These are phyloP conservation scores for Myripristis murdjan DNA, from an alignment of 2,797 vertebrate genomes.

Conservation along the genomic window DNA sequence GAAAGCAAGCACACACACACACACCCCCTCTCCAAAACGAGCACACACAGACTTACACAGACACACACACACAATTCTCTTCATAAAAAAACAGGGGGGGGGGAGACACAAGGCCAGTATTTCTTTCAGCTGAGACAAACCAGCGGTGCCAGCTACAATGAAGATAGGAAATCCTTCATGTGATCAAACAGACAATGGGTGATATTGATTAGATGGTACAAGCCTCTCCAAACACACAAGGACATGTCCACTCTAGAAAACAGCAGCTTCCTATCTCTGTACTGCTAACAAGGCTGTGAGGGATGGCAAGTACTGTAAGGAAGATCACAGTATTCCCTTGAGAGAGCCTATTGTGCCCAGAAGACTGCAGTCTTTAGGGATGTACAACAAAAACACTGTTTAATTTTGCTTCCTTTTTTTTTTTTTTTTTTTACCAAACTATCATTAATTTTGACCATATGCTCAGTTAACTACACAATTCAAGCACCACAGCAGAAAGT, in stretches of 20 bases:
- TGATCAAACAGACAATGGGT: constrained; percentile 56
- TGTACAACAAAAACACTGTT: constrained; percentile 29
- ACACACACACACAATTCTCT: constrained; percentile 2
- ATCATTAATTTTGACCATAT: not conserved
- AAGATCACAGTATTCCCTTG: constrained; percentile 39
- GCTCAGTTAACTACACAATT: constrained; percentile 5
- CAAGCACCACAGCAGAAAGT: not conserved
- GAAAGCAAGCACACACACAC: too few species aligned
- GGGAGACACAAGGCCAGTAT: constrained; percentile 36
- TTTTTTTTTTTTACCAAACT: constrained; percentile 16
- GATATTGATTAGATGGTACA: constrained; percentile 63
- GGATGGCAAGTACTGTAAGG: constrained; percentile 40
- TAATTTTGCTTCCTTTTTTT: constrained; percentile 12
- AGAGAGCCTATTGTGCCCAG: constrained; percentile 53
- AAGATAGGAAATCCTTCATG: constrained; percentile 38
- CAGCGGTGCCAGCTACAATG: constrained; percentile 19
- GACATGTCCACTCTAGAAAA: constrained; percentile 52
- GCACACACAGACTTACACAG: too few species aligned
- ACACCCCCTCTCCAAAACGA: too few species aligned
- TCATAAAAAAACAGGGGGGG: not conserved
- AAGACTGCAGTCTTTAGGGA: constrained; percentile 38
- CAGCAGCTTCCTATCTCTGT: constrained; percentile 54
- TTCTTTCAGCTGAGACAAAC: constrained; percentile 38
- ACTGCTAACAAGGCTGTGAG: constrained; percentile 60
- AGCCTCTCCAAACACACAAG: constrained; percentile 48